Evolutionary conservation across 1,140 invertebrate genomes (phyloP), one percentile per base, ranked within the genome.

Genomic region (Manduca sexta): DNA sequence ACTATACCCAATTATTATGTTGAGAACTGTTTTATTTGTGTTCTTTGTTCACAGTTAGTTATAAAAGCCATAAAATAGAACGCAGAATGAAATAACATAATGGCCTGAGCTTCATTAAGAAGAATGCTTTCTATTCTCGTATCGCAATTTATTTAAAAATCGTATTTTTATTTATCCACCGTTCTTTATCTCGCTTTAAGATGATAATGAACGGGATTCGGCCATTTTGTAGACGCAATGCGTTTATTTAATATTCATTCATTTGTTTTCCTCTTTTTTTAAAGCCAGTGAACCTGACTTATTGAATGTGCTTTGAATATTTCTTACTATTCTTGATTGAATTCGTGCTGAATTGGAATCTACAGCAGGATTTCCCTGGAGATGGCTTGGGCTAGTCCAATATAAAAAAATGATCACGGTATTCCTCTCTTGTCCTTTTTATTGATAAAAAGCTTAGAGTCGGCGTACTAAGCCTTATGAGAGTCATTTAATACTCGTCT

Each of bases 111-210:
- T 8, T 26, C 21, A 26, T 26, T 26, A 26, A 26, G 21, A 1
- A 26, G 8, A 26, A n/a, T n/a, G n/a, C n/a, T n/a, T 8, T 26
- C 21, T 26, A 26, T 3, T 26, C 6, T 40, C 15, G 15, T 18
- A 40, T 40, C 38, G 38, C 8, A 40, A 40, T 40, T 40, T 40
- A 40, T 18, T 40, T 40, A n/a, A 18, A 37, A 40, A 40, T 18
- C 11, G 14, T 14, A n/a, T 16, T 7, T 40, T 16, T 17, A 18
- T 40, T 18, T 40, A 18, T 40, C 16, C 11, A 14, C 8, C 38
- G n/a, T 40, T 40, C 38, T 40, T 40, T 18, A 40, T 40, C 14
- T 11, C 38, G 14, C 38, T 6, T 40, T 40, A 17, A 10, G 3
- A 39, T 17, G 15, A 39, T 15, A 16, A 14, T 11, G 15, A 15